phyloP scores from a whole-genome alignment of 1,140 invertebrate species.

The Trissolcus basalis region DNA sequence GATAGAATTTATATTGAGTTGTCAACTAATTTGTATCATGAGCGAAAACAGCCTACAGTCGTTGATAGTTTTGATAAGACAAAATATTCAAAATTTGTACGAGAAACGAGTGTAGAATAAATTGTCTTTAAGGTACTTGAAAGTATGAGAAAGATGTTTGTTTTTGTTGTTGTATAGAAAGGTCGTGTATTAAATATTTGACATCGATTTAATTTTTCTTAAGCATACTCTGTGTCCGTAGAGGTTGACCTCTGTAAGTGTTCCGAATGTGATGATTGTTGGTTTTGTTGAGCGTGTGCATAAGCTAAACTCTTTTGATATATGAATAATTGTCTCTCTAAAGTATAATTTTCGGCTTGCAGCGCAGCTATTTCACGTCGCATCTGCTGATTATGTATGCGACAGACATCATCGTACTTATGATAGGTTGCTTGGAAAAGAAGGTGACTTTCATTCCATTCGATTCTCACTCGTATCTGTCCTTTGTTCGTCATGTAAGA shows the following conservation, averaged over 20 bases:
- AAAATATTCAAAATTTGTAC: too few relatives aligned
- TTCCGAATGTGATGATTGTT: slow-evolving; percentile 68
- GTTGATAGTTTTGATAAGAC: too few relatives aligned
- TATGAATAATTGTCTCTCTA: slow-evolving; percentile 90
- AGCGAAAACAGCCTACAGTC: too few relatives aligned
- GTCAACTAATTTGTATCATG: too few relatives aligned
- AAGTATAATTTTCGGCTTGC: slow-evolving; percentile 89
- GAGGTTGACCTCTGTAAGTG: slow-evolving; percentile 80
- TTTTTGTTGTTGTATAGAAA: neutral
- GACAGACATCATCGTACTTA: slow-evolving; percentile 89
- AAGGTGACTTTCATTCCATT: slow-evolving; percentile 90
- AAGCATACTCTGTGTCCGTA: slow-evolving; percentile 86
- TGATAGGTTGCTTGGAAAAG: slow-evolving; percentile 91
- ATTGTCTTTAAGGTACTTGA: too few relatives aligned
- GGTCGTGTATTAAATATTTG: neutral
- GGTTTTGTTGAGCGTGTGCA: slow-evolving; percentile 78
- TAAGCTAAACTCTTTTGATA: slow-evolving; percentile 91
- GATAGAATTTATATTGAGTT: too few relatives aligned
- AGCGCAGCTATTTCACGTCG: slow-evolving; percentile 88
- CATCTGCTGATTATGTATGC: slow-evolving; percentile 92
- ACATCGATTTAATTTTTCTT: slow-evolving; percentile 66
- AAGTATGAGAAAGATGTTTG: too few relatives aligned
- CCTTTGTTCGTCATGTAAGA: slow-evolving; percentile 87
- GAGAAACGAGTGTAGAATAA: too few relatives aligned
- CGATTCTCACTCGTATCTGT: slow-evolving; percentile 86